phyloP scores from a whole-genome alignment of 1,140 invertebrate genomes.

The Spodoptera litura region DNA sequence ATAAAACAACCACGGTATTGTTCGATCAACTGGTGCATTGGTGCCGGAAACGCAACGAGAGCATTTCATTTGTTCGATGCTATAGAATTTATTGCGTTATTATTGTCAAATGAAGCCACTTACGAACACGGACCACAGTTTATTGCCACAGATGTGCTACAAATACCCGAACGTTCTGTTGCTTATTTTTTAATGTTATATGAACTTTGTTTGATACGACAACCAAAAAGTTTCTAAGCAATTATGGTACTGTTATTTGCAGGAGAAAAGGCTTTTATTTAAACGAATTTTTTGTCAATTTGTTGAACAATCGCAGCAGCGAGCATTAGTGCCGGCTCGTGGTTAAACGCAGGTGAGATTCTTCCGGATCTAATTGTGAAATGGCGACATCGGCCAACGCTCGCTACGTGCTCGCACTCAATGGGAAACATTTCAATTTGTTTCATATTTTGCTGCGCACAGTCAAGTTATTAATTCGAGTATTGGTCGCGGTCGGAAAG shows the following conservation, averaged over 20 bases:
- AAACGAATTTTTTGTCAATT: constrained; percentile 49
- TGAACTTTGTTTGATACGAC: background rate
- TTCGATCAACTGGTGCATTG: constrained; percentile 44
- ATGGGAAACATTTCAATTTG: constrained; percentile 59
- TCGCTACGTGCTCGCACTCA: constrained; percentile 47
- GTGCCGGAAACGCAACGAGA: constrained; percentile 45
- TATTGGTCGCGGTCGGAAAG: constrained; percentile 71
- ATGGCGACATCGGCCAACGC: constrained; percentile 57
- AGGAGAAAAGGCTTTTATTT: constrained; percentile 48
- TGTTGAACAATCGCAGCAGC: constrained; percentile 41
- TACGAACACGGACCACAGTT: background rate
- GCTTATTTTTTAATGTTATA: constrained; percentile 22
- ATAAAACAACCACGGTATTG: constrained; percentile 60
- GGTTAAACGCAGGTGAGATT: constrained; percentile 61
- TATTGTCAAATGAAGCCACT: constrained; percentile 34
- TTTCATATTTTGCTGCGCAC: constrained; percentile 61
- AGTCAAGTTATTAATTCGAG: constrained; percentile 63
- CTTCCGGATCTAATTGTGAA: constrained; percentile 80
- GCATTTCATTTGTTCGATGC: constrained; percentile 28
- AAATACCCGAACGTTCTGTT: background rate
- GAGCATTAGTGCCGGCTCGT: constrained; percentile 68
- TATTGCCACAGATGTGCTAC: background rate
- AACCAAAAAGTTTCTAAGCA: constrained; percentile 29
- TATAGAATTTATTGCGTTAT: constrained; percentile 24
- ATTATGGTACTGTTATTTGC: constrained; percentile 38